Percentiles rank a stretch among this genome's conserved stretches.
Evolutionary conservation across 2,888 invertebrate species (phyloP).

Genomic region (Erynnis tages): DNA sequence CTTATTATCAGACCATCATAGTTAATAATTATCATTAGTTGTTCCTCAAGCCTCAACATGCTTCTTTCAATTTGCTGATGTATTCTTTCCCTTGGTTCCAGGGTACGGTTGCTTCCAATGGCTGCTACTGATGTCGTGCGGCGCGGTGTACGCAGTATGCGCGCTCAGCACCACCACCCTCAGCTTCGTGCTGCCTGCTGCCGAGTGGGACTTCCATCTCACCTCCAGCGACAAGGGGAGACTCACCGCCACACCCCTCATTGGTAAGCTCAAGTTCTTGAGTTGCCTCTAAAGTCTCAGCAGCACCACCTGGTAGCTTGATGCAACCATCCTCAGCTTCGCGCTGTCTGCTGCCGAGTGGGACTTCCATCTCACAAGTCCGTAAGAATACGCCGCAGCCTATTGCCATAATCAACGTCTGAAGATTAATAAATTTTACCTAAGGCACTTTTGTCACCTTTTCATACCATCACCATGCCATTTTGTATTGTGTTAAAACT

Average conservation of each 20-base stretch:
- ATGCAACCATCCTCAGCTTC: conserved; percentile 84
- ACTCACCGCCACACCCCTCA: conserved; percentile 82
- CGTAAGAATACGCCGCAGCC: no score
- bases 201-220: conserved; percentile 79
- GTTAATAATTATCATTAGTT: no score
- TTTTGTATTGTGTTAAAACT: no score
- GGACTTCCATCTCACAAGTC: conserved; percentile 79
- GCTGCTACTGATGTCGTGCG: conserved; percentile 82
- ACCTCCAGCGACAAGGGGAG: conserved; percentile 81
- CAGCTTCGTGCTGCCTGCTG: conserved; percentile 84
- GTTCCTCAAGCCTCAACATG: no score
- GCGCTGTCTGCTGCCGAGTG: conserved; percentile 82
- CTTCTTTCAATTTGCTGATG: background rate
- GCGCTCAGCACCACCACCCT: conserved; percentile 85
- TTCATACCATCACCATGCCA: no score
- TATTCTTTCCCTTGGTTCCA: conserved; percentile 41
- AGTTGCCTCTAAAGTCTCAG: no score
- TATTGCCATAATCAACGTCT: no score
- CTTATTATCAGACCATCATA: no score
- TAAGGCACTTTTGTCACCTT: no score
- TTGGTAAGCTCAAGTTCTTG: no score
- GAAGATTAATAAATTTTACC: no score
- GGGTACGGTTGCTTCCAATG: conserved; percentile 85
- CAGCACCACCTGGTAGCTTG: no score
- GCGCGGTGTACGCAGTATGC: conserved; percentile 85